A percentile compares a stretch with the other conserved stretches of the same genome.
These are phyloP conservation scores for Ceratitis capitata DNA, from an alignment of 1,140 invertebrate genomes.

Conservation along the genomic window DNA sequence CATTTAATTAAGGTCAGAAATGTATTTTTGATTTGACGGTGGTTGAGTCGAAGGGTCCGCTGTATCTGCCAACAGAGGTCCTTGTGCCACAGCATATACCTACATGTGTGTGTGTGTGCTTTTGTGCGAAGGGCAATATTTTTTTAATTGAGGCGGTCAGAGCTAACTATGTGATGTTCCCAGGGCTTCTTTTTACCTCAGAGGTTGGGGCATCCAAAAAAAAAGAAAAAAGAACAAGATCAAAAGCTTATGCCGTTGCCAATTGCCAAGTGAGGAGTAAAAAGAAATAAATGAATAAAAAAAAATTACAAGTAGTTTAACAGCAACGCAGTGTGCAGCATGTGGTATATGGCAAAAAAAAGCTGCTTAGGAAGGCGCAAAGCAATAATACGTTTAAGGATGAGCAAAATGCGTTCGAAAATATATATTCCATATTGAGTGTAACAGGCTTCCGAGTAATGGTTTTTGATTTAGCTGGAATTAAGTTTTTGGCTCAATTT, in stretches of 20 bases:
- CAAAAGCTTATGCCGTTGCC: background rate
- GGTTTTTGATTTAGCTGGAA: too few relatives aligned
- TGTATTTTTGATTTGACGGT: slow-evolving; percentile 35
- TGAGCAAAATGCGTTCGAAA: too few relatives aligned
- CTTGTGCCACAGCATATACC: too few relatives aligned
- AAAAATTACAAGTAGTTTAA: background rate
- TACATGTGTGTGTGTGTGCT: background rate
- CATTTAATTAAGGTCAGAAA: slow-evolving; percentile 38
- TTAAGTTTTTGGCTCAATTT: too few relatives aligned
- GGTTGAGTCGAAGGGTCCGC: background rate
- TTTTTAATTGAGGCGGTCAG: background rate
- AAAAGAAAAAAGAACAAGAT: background rate
- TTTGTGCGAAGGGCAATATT: background rate
- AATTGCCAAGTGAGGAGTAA: background rate
- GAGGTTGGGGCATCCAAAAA: too few relatives aligned
- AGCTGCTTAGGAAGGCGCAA: too few relatives aligned
- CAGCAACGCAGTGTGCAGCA: background rate
- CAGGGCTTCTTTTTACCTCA: too few relatives aligned
- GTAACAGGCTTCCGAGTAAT: too few relatives aligned
- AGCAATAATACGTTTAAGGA: too few relatives aligned
- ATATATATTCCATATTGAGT: too few relatives aligned
- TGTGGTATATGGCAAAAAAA: background rate
- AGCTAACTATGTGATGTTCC: background rate
- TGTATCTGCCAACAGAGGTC: too few relatives aligned
- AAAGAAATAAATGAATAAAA: background rate